Conservation (phyloP, 2,888 invertebrate genomes). For the Pollenia griseotomentosa region DNA sequence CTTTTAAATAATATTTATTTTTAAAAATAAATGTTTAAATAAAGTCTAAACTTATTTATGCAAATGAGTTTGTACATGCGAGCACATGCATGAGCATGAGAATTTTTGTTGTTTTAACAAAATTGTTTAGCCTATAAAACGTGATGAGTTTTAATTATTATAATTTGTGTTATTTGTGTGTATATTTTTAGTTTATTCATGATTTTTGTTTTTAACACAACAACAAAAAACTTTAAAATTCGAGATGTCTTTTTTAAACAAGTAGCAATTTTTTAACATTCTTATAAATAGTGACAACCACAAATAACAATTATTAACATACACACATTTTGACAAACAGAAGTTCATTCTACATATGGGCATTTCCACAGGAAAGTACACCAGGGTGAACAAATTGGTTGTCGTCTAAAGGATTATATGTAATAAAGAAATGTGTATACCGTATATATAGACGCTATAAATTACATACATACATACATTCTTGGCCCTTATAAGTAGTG, state of each 20-base stretch:
- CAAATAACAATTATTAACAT: not conserved
- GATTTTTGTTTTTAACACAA: slow-evolving; percentile 13
- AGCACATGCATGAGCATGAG: slow-evolving; percentile 5
- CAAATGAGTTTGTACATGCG: slow-evolving; percentile 29
- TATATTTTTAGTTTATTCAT: slow-evolving; percentile 26
- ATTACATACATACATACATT: too few species aligned
- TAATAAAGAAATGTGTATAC: too few species aligned
- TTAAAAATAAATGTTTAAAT: slow-evolving; percentile 17
- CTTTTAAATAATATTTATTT: slow-evolving; percentile 20
- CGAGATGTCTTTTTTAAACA: not conserved
- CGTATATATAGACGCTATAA: too few species aligned
- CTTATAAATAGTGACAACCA: not conserved
- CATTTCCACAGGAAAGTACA: not conserved
- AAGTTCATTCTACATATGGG: not conserved
- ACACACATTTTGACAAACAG: not conserved
- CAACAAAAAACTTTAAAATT: not conserved
- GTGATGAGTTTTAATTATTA: slow-evolving; percentile 59
- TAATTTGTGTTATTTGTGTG: slow-evolving; percentile 10
- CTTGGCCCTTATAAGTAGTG: too few species aligned
- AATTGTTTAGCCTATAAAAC: slow-evolving; percentile 59
- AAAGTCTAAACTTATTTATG: slow-evolving; percentile 33
- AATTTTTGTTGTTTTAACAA: slow-evolving; percentile 22
- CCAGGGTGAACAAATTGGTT: too few species aligned
- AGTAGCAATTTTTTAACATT: not conserved
- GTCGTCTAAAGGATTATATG: too few species aligned